These are phyloP conservation scores for Setipinna tenuifilis DNA, from an alignment of 2,797 vertebrate genomes.

Conservation along the genomic window DNA sequence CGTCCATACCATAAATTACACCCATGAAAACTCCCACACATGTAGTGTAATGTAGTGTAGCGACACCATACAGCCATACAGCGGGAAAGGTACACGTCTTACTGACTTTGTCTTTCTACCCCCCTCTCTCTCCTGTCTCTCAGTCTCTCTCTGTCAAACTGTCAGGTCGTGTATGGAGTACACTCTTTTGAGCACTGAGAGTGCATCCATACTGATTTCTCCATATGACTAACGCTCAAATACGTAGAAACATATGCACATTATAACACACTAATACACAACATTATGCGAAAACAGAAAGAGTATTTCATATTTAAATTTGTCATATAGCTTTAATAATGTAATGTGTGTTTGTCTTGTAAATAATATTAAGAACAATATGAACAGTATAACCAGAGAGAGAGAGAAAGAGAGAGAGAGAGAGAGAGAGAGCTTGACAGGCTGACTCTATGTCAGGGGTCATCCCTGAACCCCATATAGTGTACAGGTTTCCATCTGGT, in stretches of 20 bases:
- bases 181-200: not conserved
- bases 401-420: not conserved
- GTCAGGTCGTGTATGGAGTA: not conserved
- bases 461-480: not conserved
- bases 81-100: too few relatives aligned
- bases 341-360: not conserved
- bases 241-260: conserved; percentile 36
- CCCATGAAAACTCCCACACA: too few relatives aligned
- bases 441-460: not conserved
- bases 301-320: not conserved
- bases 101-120: too few relatives aligned
- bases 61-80: too few relatives aligned
- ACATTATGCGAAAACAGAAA: not conserved
- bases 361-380: not conserved
- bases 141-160: not conserved
- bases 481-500: not conserved
- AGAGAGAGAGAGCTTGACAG: not conserved
- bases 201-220: conserved; percentile 5
- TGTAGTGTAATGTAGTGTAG: too few relatives aligned
- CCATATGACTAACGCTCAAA: conserved; percentile 38
- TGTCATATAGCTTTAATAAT: not conserved
- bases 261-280: not conserved
- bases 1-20: too few relatives aligned
- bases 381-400: not conserved
- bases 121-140: not conserved